Evolutionary conservation across 1,140 invertebrate genomes (phyloP), one percentile per base, ranked within the genome.

Genomic region (Bathynomus jamesi): DNA sequence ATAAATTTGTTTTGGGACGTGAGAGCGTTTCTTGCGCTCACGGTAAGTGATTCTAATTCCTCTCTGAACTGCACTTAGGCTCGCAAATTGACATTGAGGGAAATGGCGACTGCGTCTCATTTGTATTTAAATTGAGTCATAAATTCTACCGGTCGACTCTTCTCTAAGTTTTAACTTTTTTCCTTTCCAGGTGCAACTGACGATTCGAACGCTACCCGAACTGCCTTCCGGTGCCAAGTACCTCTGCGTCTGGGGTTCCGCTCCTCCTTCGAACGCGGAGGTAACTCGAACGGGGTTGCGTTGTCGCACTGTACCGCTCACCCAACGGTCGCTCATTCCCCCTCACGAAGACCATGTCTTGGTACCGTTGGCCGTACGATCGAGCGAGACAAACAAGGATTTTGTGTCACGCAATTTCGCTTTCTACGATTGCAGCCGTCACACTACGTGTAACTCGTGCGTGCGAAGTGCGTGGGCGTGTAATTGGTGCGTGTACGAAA

Each of bases 401-500:
- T 96, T 98, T 85, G 94, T 97, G 3, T 94, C 92, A 1, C 85
- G 91, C 65, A 91, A 91, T 81, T 97, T 98, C 83, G 93, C 93
- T 13, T 97, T 93, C 81, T 98, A 93, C 82, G 94, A 98, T 82
- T 98, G 96, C 81, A 89, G 89, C 7, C 87, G 89, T 70, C 95
- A 98, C 81, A 88, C 85, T 11, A 92, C 91, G 77, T 96, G 94
- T 81, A 87, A 88, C 61, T 87, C 90, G 32, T 96, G 94, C 82
- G 91, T 95, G 4, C 88, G 87, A 78, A 92, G 91, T 67, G 88
- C 91, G 76, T 96, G 94, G 94, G 89, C 89, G 2, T 96, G 94
- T 79, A 95, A 92, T 79, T 96, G 96, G 96, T 98, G 96, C 83
- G 91, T 97, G 65, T 94, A 94, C 81, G 93, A 96, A 78, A 97